Base-by-base conservation (phyloP, 2,797 vertebrate species). In the Peromyscus melanophrys region DNA sequence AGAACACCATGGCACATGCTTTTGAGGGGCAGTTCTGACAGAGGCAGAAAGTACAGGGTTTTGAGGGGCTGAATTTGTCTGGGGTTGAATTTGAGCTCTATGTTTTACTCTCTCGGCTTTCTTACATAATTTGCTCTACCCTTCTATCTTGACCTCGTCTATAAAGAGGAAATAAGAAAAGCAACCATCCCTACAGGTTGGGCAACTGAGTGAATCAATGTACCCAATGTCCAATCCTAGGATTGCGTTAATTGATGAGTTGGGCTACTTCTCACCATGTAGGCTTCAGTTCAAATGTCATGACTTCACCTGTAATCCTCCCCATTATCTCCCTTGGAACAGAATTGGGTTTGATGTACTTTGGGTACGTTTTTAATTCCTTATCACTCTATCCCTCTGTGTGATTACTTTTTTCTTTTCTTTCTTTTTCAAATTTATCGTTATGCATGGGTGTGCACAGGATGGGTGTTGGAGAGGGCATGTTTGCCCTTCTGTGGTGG, bases 11-110 rank as follows among this genome's bases (percentile, higher is more conserved):
- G 12, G 4, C 25, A 34, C 43, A 9, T 49, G 73, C 37, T n/a
- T 57, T 40, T 31, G 78, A 94, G 57, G 75, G 49, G n/a, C 23
- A 16, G 6, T 69, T 31, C 55, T 8, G 67, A 37, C 13, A 8
- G 31, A 25, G 5, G 0, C 43, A 31, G 23, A 29, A 27, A 69
- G 14, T 11, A 9, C 5, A 4, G 7, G 21, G 4, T 13, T 76
- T 61, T 1, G 17, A 80, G 78, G 16, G 6, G 1, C 37, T 37
- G 25, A 40, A 21, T 16, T 31, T 34, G 9, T 65, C 34, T 43
- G 69, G 2, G 3, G 67, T 65, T 87, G n/a, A 77, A 67, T 61
- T 23, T 1, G 17, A 89, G 49, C 14, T 59, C 46, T 61, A 2
- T n/a, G 19, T 13, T 27, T 89, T 16, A 0, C 29, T 21, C 71